phyloP scores from a whole-genome alignment of 1,140 invertebrate genomes.

The Papilio machaon region DNA sequence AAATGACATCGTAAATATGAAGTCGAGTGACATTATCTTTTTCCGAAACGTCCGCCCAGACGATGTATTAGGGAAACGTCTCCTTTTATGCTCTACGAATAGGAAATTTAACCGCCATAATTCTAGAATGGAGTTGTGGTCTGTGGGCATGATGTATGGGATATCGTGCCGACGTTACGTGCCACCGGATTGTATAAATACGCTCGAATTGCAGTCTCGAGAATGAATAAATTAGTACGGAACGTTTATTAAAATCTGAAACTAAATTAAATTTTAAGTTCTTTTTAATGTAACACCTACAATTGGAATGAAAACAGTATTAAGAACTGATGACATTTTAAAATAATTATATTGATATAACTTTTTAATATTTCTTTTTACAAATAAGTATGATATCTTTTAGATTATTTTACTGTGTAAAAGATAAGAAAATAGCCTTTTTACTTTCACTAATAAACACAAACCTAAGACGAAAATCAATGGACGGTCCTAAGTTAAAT shows the following conservation, averaged over 20 bases:
- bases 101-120: conserved; percentile 61
- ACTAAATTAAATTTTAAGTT: conserved; percentile 7
- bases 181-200: conserved; percentile 1
- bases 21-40: conserved; percentile 55
- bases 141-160: conserved; percentile 28
- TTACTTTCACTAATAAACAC: too few species aligned
- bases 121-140: conserved; percentile 46
- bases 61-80: conserved; percentile 65
- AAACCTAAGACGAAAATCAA: too few species aligned
- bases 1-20: conserved; percentile 61
- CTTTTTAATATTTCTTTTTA: too few species aligned
- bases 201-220: conserved; percentile 11
- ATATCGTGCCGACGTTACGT: conserved; percentile 11
- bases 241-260: not conserved
- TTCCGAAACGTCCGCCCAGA: conserved; percentile 49
- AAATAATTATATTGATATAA: too few species aligned
- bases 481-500: too few species aligned
- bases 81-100: conserved; percentile 53
- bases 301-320: too few species aligned
- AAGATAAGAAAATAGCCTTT: too few species aligned
- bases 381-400: too few species aligned
- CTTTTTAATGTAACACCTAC: not conserved
- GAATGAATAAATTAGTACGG: conserved; percentile 4
- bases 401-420: too few species aligned
- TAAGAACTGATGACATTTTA: too few species aligned